phyloP scores from a whole-genome alignment of 2,797 vertebrate species.

The Leptoclinus maculatus region DNA sequence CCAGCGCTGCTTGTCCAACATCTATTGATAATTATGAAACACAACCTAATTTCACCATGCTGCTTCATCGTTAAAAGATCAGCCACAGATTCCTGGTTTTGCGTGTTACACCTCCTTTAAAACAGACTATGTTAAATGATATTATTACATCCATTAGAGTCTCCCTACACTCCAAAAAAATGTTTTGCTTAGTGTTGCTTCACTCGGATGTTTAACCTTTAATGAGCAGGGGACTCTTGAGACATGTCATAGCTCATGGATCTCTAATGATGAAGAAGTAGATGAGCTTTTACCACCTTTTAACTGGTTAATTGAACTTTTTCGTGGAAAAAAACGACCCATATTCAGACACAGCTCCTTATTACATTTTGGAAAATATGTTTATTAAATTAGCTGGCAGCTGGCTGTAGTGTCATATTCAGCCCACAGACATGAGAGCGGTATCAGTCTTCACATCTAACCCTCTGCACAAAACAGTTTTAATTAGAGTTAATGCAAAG shows the following conservation, averaged over 20 bases:
- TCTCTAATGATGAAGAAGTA: not conserved
- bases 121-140: not conserved
- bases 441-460: not conserved
- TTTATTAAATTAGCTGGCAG: not conserved
- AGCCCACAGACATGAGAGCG: not conserved
- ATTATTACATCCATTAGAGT: not conserved
- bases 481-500: not conserved
- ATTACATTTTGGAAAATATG: not conserved
- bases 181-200: not conserved
- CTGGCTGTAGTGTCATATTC: not conserved
- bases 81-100: not conserved
- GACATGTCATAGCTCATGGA: too few species aligned
- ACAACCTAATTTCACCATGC: not conserved
- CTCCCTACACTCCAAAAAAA: not conserved
- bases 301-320: not conserved
- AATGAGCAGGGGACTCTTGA: not conserved
- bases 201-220: not conserved
- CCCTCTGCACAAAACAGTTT: not conserved
- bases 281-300: not conserved
- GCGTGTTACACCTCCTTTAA: not conserved
- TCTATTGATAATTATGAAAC: conserved; percentile 1
- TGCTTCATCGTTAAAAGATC: not conserved
- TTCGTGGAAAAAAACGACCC: not conserved
- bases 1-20: conserved; percentile 3
- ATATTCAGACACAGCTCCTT: not conserved